Evolutionary conservation across 2,797 vertebrate genomes (phyloP).

Genomic region (Bryconaethiops microstoma): DNA sequence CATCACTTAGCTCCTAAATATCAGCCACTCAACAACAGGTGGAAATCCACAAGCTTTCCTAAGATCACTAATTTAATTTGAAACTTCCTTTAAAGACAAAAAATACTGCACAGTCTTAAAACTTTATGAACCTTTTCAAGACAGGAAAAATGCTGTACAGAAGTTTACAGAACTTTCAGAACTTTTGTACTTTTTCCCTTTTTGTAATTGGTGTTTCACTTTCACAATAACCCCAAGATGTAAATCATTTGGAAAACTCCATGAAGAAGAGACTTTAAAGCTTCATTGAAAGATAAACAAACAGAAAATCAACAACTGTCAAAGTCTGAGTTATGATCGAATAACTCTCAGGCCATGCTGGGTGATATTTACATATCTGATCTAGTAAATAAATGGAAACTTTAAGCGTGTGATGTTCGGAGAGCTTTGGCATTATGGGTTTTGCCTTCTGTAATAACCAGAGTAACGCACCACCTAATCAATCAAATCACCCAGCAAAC

Average conservation of each 20-base stretch:
- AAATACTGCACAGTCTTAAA: too few relatives aligned
- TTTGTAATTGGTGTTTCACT: not conserved
- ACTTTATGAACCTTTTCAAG: too few relatives aligned
- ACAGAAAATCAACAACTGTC: constrained; percentile 11
- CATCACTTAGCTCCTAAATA: too few relatives aligned
- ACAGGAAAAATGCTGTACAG: not conserved
- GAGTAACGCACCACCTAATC: constrained; percentile 78
- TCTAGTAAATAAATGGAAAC: not conserved
- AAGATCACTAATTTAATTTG: too few relatives aligned
- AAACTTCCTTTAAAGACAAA: too few relatives aligned
- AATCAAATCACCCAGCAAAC: constrained; percentile 84
- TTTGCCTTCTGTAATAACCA: constrained; percentile 54
- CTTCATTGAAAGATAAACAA: constrained; percentile 1
- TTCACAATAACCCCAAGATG: not conserved
- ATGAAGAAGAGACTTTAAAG: not conserved
- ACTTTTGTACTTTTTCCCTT: not conserved
- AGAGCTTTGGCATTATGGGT: constrained; percentile 5
- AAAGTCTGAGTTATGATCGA: not conserved
- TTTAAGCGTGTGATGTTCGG: constrained; percentile 33
- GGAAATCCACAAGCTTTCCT: too few relatives aligned
- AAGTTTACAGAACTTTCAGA: too few relatives aligned
- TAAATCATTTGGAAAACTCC: not conserved
- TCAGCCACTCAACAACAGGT: too few relatives aligned
- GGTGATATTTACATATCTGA: constrained; percentile 8
- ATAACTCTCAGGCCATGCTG: not conserved